A percentile compares a stretch with the other conserved stretches of the same genome.
Conservation (phyloP, 92 coral and sea anemone species). For the Epizoanthus stellaris region DNA sequence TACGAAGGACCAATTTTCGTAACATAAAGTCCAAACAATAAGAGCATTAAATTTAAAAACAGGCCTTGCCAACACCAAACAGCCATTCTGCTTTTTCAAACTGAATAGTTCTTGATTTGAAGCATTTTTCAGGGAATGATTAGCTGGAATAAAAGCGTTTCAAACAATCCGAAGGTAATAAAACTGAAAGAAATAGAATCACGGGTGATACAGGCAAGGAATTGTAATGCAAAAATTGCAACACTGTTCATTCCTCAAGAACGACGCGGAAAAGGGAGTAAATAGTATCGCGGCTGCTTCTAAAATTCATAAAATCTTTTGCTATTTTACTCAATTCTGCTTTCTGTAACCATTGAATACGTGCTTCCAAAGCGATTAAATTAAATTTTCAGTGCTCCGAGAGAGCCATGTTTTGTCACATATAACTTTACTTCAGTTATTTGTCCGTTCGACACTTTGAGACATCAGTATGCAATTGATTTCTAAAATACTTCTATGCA, state of each 20-base stretch:
- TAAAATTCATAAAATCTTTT: no score
- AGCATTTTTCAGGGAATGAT: no score
- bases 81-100: not conserved
- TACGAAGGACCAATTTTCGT: not conserved
- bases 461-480: not conserved
- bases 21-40: not conserved
- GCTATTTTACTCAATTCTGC: no score
- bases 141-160: no score
- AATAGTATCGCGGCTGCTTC: no score
- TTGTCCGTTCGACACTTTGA: not conserved
- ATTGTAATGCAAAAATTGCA: no score
- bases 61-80: not conserved
- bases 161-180: no score
- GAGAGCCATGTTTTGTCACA: slow-evolving; percentile 15
- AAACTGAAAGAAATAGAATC: no score
- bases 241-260: no score
- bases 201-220: no score
- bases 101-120: not conserved
- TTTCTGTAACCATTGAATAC: no score
- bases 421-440: not conserved
- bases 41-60: not conserved
- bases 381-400: slow-evolving; percentile 1
- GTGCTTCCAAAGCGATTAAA: not conserved
- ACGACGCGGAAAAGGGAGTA: no score
- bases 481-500: not conserved